phyloP scores from a whole-genome alignment of 2,888 invertebrate species.

The Dastarcus helophoroides region DNA sequence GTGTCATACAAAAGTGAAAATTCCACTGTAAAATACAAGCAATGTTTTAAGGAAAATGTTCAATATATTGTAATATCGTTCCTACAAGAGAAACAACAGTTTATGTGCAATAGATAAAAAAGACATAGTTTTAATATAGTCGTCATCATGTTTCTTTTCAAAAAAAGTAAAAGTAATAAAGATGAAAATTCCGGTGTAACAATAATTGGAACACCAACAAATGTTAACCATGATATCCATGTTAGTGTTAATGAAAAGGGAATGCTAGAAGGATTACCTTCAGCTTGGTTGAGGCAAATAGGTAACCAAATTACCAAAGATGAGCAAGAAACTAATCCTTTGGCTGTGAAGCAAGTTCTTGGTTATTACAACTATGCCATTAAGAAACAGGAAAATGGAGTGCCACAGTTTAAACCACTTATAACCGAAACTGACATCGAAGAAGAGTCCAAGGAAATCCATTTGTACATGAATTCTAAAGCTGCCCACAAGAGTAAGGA shows the following conservation, averaged over 20 bases:
- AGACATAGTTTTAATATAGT: too few species aligned
- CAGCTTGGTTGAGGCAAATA: constrained; percentile 68
- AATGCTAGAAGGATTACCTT: constrained; percentile 74
- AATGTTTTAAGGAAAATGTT: too few species aligned
- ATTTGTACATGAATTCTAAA: constrained; percentile 61
- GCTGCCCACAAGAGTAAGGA: constrained; percentile 57
- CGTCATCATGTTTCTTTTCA: constrained; percentile 5
- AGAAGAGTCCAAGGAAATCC: constrained; percentile 73
- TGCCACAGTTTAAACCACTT: constrained; percentile 65
- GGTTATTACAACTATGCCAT: constrained; percentile 83
- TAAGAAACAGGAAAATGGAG: constrained; percentile 62
- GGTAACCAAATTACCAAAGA: constrained; percentile 74
- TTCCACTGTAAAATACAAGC: too few species aligned
- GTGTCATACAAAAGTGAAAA: too few species aligned
- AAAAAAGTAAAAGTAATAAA: constrained; percentile 8
- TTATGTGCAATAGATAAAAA: too few species aligned
- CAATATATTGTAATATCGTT: too few species aligned
- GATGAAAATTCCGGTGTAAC: constrained; percentile 39
- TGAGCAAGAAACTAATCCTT: constrained; percentile 82
- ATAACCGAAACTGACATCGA: constrained; percentile 71
- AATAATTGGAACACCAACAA: constrained; percentile 73
- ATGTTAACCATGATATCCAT: constrained; percentile 77
- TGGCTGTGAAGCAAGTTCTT: constrained; percentile 81
- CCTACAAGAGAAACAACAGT: too few species aligned
- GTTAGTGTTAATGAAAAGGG: constrained; percentile 80